These are phyloP conservation scores for Apodemus agrarius DNA, from an alignment of 2,797 vertebrate genomes.

Conservation along the genomic window DNA sequence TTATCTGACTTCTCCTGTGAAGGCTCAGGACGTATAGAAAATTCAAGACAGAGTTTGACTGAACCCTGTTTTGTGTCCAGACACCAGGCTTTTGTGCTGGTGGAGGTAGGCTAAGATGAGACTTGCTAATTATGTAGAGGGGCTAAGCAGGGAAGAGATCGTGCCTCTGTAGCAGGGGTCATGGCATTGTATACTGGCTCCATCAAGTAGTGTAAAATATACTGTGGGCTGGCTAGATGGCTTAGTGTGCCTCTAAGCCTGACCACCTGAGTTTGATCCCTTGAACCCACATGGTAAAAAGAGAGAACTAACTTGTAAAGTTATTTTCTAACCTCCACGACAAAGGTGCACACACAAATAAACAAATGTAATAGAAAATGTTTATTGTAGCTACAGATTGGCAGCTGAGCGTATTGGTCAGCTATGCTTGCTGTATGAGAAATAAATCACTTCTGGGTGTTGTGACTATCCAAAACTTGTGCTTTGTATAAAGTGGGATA, in stretches of 20 bases:
- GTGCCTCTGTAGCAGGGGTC: neutral
- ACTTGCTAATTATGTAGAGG: neutral
- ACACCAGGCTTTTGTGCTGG: neutral
- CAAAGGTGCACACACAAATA: neutral
- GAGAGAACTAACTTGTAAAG: neutral
- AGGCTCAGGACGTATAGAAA: neutral
- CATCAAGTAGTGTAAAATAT: neutral
- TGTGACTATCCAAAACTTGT: neutral
- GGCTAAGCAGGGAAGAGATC: neutral
- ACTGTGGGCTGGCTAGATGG: neutral
- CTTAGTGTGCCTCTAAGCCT: neutral
- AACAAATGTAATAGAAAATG: neutral
- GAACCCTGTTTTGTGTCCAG: neutral
- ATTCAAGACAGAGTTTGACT: neutral
- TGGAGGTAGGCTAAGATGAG: neutral
- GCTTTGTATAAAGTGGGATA: neutral
- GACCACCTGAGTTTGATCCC: neutral
- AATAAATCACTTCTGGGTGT: neutral
- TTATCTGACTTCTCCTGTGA: neutral
- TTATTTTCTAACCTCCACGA: neutral
- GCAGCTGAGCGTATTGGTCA: neutral
- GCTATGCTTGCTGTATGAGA: neutral
- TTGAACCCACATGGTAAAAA: neutral
- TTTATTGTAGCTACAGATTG: neutral
- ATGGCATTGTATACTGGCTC: neutral